Base-by-base conservation (phyloP, 2,797 vertebrate species). In the Gadopsis marmoratus region DNA sequence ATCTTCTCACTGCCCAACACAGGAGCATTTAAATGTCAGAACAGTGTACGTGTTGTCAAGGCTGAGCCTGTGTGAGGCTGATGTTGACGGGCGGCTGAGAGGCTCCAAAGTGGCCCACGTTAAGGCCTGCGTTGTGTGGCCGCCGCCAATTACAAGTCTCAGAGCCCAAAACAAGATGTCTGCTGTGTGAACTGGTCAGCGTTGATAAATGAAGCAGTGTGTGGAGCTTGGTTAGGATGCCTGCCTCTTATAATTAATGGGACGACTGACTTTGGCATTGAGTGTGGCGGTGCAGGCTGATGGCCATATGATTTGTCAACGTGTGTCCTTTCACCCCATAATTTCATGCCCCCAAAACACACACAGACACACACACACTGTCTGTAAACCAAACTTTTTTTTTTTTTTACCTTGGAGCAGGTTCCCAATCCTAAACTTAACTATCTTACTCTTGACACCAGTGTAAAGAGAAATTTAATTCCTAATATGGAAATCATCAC, bases 161-260 rank as follows among this genome's bases (percentile, higher is more conserved):
- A 0, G 50, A 78, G 71, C 83, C 74, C 48, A 37, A 89, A 91
- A 95, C 93, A 94, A 93, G 89, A 91, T 92, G 85, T 86, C 79
- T 84, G 87, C 91, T 94, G 91, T 94, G 91, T 56, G 87, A 81
- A 76, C 67, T 11, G 84, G 85, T 86, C 83, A 79, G 85, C 0
- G 6, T 66, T 83, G 71, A 93, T 86, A 88, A 95, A 92, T 64
- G 92, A 88, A 75, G 78, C 90, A 93, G 92, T 95, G 93, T 95
- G 81, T 14, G 41, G 26, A 19, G 48, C 85, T 77, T 53, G 39
- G 82, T 77, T 37, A 75, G 78, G 85, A 83, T 64, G 73, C 87
- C 87, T 89, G 91, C 88, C 89, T 87, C 86, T 86, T 69, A 76
- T 88, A 89, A 94, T 93, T 94, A 94, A 94, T 92, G 91, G 90